These are phyloP conservation scores for Eretmocerus hayati DNA, from an alignment of 2,888 invertebrate genomes.

Conservation along the genomic window DNA sequence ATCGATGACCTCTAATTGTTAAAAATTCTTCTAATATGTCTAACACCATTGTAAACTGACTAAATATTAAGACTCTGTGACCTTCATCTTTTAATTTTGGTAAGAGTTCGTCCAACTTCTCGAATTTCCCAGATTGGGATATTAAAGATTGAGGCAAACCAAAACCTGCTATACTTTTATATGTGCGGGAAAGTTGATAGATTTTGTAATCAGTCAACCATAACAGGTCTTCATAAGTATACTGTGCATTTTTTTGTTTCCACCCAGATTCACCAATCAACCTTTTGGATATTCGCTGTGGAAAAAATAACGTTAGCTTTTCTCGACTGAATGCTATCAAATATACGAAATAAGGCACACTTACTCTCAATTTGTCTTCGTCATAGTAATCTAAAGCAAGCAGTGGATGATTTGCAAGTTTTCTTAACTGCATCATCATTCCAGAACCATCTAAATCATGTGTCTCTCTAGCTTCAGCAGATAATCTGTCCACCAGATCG, in stretches of 20 bases:
- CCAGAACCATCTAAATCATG: slow-evolving; percentile 37
- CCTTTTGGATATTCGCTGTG: slow-evolving; percentile 62
- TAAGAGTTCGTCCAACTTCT: slow-evolving; percentile 69
- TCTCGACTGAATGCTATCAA: background rate
- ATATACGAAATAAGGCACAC: too few species aligned
- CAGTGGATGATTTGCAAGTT: slow-evolving; percentile 89
- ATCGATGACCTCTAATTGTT: slow-evolving; percentile 63
- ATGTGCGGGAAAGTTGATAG: slow-evolving; percentile 65
- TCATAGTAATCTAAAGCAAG: slow-evolving; percentile 70
- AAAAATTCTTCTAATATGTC: slow-evolving; percentile 88
- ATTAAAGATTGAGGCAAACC: slow-evolving; percentile 65
- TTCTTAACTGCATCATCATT: slow-evolving; percentile 90
- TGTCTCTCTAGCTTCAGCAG: slow-evolving; percentile 36
- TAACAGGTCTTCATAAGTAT: slow-evolving; percentile 79
- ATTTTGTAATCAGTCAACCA: slow-evolving; percentile 91
- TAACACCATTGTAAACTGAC: slow-evolving; percentile 93
- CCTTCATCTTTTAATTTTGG: slow-evolving; percentile 65
- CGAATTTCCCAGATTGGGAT: slow-evolving; percentile 80
- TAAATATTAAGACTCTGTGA: slow-evolving; percentile 85
- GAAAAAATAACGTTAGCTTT: slow-evolving; percentile 4
- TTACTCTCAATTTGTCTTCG: slow-evolving; percentile 51
- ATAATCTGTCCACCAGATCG: slow-evolving; percentile 54
- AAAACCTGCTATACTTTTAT: slow-evolving; percentile 58
- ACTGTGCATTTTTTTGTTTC: slow-evolving; percentile 69
- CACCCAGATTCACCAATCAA: slow-evolving; percentile 62